Percentiles rank a stretch among this genome's conserved stretches.
Evolutionary conservation across 2,113 vertebrate species (phyloP).

Genomic region (Argyrosomus japonicus): DNA sequence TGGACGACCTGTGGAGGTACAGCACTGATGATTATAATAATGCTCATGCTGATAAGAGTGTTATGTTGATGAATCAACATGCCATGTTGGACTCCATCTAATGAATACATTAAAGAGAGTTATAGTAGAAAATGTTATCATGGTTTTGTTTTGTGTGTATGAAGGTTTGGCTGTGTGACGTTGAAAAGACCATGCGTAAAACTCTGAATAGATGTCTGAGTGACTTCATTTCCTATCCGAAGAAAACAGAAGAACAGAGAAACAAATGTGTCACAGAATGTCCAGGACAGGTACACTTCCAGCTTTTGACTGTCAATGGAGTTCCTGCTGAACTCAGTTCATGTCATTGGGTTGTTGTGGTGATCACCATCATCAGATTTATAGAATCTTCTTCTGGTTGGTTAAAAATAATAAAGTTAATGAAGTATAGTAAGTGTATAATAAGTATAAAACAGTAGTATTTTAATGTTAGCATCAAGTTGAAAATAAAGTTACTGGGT

Average conservation of each 20-base stretch:
- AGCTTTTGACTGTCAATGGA: not conserved
- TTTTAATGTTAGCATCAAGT: not conserved
- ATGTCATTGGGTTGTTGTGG: not conserved
- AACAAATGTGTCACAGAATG: conserved; percentile 92
- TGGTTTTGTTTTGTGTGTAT: not conserved
- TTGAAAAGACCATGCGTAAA: conserved; percentile 86
- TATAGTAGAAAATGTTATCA: no score
- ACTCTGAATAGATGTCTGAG: conserved; percentile 85
- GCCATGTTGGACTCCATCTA: no score
- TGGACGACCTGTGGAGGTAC: conserved; percentile 89
- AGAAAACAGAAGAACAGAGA: conserved; percentile 85
- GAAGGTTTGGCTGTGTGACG: conserved; percentile 89
- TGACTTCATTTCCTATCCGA: conserved; percentile 82
- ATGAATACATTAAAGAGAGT: not conserved
- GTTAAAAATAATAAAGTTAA: not conserved
- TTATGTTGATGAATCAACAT: not conserved
- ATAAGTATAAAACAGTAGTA: not conserved
- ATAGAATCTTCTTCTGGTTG: not conserved
- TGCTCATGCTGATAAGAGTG: not conserved
- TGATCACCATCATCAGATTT: no score
- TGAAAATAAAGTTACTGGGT: not conserved
- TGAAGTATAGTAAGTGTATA: not conserved
- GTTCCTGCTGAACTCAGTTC: not conserved
- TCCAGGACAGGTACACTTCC: conserved; percentile 88
- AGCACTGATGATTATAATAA: not conserved